Percentiles rank a stretch among this genome's conserved stretches.
phyloP scores from a whole-genome alignment of 1,140 invertebrate genomes.

The Bombus polaris region DNA sequence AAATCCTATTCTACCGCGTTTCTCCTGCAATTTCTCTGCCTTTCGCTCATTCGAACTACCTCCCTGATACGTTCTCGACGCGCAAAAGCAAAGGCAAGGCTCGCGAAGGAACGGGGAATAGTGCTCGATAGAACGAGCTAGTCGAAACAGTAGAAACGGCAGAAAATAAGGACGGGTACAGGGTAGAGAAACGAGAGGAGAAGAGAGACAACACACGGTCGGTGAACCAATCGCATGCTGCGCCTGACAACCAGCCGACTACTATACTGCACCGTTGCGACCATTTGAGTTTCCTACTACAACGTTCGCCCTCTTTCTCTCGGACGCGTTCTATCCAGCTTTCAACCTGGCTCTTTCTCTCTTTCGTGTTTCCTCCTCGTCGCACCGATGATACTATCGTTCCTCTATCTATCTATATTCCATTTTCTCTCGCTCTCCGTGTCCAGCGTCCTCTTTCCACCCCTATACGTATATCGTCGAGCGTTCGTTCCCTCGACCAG shows the following conservation, averaged over 20 bases:
- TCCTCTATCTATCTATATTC: constrained; percentile 70
- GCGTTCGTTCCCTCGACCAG: constrained; percentile 41
- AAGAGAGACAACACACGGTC: constrained; percentile 62
- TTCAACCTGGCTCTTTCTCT: constrained; percentile 27
- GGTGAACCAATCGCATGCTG: constrained; percentile 78
- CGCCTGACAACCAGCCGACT: constrained; percentile 76
- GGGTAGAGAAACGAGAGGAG: constrained; percentile 48
- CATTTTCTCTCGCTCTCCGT: constrained; percentile 56
- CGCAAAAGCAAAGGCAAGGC: constrained; percentile 23
- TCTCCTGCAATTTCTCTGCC: neutral
- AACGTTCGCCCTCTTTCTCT: constrained; percentile 59
- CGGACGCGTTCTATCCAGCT: constrained; percentile 3
- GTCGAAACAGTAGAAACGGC: constrained; percentile 53
- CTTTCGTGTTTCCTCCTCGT: constrained; percentile 24
- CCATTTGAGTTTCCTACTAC: constrained; percentile 78
- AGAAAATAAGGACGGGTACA: constrained; percentile 60
- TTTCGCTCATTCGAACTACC: neutral
- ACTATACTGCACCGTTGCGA: constrained; percentile 78
- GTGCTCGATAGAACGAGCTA: constrained; percentile 26
- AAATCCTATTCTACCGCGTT: neutral
- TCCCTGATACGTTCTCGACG: neutral
- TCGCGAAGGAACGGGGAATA: neutral
- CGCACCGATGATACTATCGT: constrained; percentile 58
- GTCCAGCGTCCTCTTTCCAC: constrained; percentile 43
- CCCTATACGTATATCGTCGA: constrained; percentile 30